phyloP scores from a whole-genome alignment of 2,888 invertebrate genomes.

The Morinoia aosen region DNA sequence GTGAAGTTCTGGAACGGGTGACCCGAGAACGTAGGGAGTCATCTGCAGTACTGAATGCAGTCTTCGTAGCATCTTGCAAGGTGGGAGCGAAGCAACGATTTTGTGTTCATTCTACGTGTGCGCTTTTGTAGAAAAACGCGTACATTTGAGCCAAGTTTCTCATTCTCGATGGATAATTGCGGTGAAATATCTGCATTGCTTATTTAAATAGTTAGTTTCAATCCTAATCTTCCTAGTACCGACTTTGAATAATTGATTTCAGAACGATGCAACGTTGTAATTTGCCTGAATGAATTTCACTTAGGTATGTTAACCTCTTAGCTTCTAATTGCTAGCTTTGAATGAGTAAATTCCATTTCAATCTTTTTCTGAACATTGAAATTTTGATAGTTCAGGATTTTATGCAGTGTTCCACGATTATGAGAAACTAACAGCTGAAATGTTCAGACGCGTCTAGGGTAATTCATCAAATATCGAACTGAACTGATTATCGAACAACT shows the following conservation, averaged over 20 bases:
- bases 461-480: too few relatives aligned
- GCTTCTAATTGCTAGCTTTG: not conserved
- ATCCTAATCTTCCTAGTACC: not conserved
- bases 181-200: not conserved
- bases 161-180: not conserved
- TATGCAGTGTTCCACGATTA: too few relatives aligned
- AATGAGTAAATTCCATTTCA: not conserved
- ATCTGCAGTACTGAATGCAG: conserved; percentile 38
- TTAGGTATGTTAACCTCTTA: not conserved
- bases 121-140: not conserved
- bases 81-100: not conserved
- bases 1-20: not conserved
- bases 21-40: not conserved
- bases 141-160: not conserved
- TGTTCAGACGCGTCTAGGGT: too few relatives aligned
- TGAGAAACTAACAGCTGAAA: too few relatives aligned
- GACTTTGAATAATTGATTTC: not conserved
- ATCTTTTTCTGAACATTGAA: not conserved
- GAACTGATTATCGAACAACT: too few relatives aligned
- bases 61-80: conserved; percentile 9
- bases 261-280: not conserved
- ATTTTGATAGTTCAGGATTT: not conserved
- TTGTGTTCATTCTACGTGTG: not conserved
- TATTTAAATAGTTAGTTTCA: not conserved
- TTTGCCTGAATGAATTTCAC: not conserved